A percentile compares a stretch with the other conserved stretches of the same genome.
Evolutionary conservation across 2,113 vertebrate genomes (phyloP).

Genomic region (Eleginops maclovinus): DNA sequence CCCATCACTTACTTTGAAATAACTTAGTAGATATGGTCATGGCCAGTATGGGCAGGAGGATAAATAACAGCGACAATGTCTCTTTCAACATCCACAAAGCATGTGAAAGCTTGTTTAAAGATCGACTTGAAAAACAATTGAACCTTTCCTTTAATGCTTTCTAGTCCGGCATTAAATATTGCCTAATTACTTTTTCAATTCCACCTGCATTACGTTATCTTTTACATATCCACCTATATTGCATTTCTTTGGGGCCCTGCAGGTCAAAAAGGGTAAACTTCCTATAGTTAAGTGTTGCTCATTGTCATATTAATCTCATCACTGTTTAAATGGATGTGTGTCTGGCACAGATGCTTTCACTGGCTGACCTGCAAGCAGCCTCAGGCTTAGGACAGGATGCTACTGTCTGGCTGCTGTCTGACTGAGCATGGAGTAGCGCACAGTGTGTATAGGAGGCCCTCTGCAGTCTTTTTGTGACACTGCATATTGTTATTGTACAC

Average conservation of each 20-base stretch:
- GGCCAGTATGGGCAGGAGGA: background rate
- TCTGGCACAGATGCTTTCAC: slow-evolving; percentile 2
- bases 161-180: background rate
- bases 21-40: background rate
- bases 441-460: slow-evolving; percentile 36
- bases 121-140: background rate
- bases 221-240: background rate
- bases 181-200: background rate
- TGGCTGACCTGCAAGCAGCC: slow-evolving; percentile 18
- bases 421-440: background rate
- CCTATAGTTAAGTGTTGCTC: background rate
- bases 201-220: background rate
- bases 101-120: background rate
- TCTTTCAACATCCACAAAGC: background rate
- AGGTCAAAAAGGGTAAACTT: slow-evolving; percentile 2
- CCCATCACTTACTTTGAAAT: background rate
- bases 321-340: slow-evolving; percentile 22
- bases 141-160: background rate
- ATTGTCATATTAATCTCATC: slow-evolving; percentile 6
- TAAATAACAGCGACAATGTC: background rate
- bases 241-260: background rate
- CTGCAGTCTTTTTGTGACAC: slow-evolving; percentile 42
- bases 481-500: slow-evolving; percentile 12
- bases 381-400: slow-evolving; percentile 2
- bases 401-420: slow-evolving; percentile 15